Conservation (phyloP, 2,797 vertebrate species). For the Apodemus agrarius region DNA sequence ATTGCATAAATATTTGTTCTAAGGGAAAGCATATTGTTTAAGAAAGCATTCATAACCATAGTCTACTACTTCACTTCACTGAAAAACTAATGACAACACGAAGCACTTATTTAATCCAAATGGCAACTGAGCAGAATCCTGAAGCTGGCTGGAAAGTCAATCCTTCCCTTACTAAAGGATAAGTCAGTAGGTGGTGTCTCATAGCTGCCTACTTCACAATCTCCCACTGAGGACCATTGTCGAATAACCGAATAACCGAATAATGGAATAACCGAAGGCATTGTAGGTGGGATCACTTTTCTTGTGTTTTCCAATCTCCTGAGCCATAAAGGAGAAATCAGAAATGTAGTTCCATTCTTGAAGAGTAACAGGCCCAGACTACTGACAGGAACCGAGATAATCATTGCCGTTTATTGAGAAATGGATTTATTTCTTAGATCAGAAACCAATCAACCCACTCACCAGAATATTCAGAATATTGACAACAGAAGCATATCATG, state of each 20-base stretch:
- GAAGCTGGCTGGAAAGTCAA: neutral
- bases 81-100: neutral
- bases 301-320: neutral
- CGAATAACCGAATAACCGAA: neutral
- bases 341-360: neutral
- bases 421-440: neutral
- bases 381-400: neutral
- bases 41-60: neutral
- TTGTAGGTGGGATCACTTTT: neutral
- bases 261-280: too few species aligned
- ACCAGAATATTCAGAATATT: neutral
- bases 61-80: neutral
- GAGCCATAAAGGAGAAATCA: neutral
- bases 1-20: neutral
- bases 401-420: neutral
- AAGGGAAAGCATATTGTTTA: neutral
- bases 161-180: neutral
- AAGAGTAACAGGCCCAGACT: neutral
- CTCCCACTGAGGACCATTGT: neutral
- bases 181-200: neutral
- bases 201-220: neutral
- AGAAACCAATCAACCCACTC: neutral
- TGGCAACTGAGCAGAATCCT: neutral
- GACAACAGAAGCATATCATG: neutral
- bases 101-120: neutral